phyloP scores from a whole-genome alignment of 2,797 vertebrate species.

The Dallia pectoralis region DNA sequence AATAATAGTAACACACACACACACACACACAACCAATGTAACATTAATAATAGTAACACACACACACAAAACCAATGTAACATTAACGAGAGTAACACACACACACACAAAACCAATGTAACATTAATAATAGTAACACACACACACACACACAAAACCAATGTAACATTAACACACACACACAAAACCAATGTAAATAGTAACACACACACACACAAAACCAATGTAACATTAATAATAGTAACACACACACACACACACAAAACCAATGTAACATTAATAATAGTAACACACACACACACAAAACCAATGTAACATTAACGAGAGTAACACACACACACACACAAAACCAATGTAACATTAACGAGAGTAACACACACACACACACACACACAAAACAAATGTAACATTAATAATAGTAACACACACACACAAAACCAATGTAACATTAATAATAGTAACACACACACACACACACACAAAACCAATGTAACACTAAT shows the following conservation, averaged over 20 bases:
- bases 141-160: background rate
- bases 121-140: too few species aligned
- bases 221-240: too few species aligned
- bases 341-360: background rate
- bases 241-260: constrained; percentile 13
- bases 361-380: too few species aligned
- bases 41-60: too few species aligned
- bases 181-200: constrained; percentile 28
- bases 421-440: background rate
- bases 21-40: background rate
- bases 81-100: constrained; percentile 83
- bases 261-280: background rate
- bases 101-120: background rate
- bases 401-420: too few species aligned
- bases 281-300: constrained; percentile 41
- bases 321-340: too few species aligned
- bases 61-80: background rate
- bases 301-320: background rate
- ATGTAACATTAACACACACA: background rate
- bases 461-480: constrained; percentile 13
- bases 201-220: constrained; percentile 6
- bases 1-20: too few species aligned
- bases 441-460: too few species aligned
- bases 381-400: constrained; percentile 4
- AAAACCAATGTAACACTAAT: too few species aligned